phyloP scores from a whole-genome alignment of 1,140 invertebrate genomes.

The Bradynema listronoti region DNA sequence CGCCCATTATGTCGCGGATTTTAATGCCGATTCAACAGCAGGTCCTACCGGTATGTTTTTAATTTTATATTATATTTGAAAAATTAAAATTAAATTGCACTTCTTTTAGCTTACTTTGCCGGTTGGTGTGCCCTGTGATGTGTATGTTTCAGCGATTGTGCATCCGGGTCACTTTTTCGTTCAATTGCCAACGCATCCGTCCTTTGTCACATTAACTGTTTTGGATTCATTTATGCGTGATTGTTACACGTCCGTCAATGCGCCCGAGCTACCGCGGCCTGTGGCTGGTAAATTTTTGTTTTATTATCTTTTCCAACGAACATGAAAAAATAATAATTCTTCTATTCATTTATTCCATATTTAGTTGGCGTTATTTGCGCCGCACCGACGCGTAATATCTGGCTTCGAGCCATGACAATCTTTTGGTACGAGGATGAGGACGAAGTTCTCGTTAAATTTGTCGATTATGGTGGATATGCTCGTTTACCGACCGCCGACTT shows the following conservation, averaged over 20 bases:
- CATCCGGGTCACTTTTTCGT: slow-evolving; percentile 80
- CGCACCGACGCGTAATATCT: slow-evolving; percentile 71
- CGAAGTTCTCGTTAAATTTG: slow-evolving; percentile 70
- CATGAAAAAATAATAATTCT: too few species aligned
- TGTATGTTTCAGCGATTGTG: slow-evolving; percentile 75
- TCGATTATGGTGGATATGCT: slow-evolving; percentile 87
- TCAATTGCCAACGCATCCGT: slow-evolving; percentile 84
- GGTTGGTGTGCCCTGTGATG: slow-evolving; percentile 84
- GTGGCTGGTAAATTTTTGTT: slow-evolving; percentile 22
- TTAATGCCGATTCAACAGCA: slow-evolving; percentile 7
- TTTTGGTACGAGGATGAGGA: slow-evolving; percentile 55
- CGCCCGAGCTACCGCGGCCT: slow-evolving; percentile 59
- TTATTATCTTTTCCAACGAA: not conserved
- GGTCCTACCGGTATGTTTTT: not conserved
- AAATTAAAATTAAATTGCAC: not conserved
- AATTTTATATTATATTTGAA: not conserved
- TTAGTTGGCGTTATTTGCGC: slow-evolving; percentile 78
- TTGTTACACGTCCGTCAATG: slow-evolving; percentile 60
- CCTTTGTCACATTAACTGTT: slow-evolving; percentile 71
- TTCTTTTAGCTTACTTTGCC: slow-evolving; percentile 62
- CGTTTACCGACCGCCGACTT: slow-evolving; percentile 69
- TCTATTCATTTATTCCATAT: slow-evolving; percentile 11
- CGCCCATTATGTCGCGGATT: slow-evolving; percentile 24
- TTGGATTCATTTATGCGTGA: slow-evolving; percentile 66
- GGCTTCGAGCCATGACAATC: slow-evolving; percentile 61